Percentiles rank a stretch among this genome's conserved stretches.
Evolutionary conservation across 2,113 vertebrate genomes (phyloP).

Genomic region (Pagrus major): DNA sequence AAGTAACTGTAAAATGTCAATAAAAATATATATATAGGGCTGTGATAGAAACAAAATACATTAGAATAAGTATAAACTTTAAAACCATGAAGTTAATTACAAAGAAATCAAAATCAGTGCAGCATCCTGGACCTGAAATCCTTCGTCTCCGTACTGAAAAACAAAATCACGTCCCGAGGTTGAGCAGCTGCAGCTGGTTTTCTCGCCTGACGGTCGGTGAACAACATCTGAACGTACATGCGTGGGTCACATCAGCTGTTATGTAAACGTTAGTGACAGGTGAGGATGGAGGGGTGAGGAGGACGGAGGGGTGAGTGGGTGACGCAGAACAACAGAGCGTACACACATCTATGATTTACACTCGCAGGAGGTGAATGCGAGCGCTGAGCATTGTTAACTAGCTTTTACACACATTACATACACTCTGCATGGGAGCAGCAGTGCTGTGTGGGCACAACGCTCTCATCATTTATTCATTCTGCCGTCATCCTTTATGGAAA

Average conservation of each 20-base stretch:
- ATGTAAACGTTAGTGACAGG: constrained; percentile 9
- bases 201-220: background rate
- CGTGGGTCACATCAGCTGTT: constrained; percentile 3
- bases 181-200: background rate
- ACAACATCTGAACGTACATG: background rate
- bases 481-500: constrained; percentile 40
- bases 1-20: too few species aligned
- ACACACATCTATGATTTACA: constrained; percentile 20
- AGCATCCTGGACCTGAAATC: too few species aligned
- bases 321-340: background rate
- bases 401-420: constrained; percentile 17
- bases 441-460: constrained; percentile 53
- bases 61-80: too few species aligned
- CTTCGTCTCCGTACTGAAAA: too few species aligned
- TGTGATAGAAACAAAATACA: too few species aligned
- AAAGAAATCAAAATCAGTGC: too few species aligned
- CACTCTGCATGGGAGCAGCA: constrained; percentile 22
- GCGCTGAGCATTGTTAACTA: background rate
- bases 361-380: constrained; percentile 11
- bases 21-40: too few species aligned
- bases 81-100: too few species aligned
- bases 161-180: background rate
- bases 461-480: constrained; percentile 67
- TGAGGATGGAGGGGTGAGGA: background rate
- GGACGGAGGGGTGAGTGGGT: background rate